Evolutionary conservation across 1,140 invertebrate genomes (phyloP), one percentile per base, ranked within the genome.

Genomic region (Drosophila ironensis): DNA sequence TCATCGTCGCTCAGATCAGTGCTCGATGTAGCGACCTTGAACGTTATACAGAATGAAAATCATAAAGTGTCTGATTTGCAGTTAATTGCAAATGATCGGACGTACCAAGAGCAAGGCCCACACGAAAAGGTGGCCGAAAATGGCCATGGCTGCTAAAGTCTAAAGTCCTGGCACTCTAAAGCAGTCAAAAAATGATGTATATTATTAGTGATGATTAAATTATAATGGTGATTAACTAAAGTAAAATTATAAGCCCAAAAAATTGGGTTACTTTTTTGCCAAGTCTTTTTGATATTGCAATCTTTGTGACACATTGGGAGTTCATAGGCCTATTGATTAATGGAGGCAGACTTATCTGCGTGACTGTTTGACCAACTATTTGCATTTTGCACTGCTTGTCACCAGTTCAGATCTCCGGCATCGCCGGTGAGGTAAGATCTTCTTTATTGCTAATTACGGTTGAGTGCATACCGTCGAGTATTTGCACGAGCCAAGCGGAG

Each of bases 41-140:
- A 51, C 22, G 48, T 30, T 48, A 59, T 25, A 46, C 44, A 42
- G 19, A 17, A 63, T 24, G 44, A 66, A 42, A 61, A 17, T 12
- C 33, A 38, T 37, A 22, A 22, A 50, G 24, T 41, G 50, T 11
- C 54, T 42, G 28, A 40, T 27, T 38, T 57, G 35, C 30, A 17
- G 28, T 28, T 30, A 16, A 11, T 5, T 30, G 20, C 1, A 16
- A 11, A 37, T 16, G 16, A 41, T 35, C 50, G 16, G 40, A 61
- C 68, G n/a, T 60, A 84, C 80, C 80, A 84, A 67, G 54, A 84
- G 59, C 57, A 87, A 77, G 63, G 71, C 56, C 66, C 84, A 80
- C 40, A 81, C 27, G 47, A 82, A 64, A 48, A 80, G 50, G 53
- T 75, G 81, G 80, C 80, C 80, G 61, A 78, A 40, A 56, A 44